A percentile compares a stretch with the other conserved stretches of the same genome.
Evolutionary conservation across 2,113 vertebrate genomes (phyloP).

Genomic region (Scopus umbretta): DNA sequence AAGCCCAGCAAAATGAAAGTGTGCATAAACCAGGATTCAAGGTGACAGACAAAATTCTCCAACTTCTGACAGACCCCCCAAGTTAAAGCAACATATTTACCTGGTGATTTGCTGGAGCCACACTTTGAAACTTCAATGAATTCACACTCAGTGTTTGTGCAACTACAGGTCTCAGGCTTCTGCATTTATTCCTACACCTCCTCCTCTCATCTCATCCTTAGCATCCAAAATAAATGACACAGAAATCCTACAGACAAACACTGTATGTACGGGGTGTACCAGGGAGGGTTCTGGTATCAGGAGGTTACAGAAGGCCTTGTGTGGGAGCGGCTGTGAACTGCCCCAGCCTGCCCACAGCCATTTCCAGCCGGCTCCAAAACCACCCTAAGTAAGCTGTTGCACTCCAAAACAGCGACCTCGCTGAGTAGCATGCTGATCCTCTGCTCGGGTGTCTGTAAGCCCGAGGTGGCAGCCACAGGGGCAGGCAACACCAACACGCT

Average conservation of each 20-base stretch:
- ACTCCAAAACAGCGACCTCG: neutral
- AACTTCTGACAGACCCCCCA: neutral
- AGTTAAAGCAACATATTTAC: neutral
- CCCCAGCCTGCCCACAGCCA: neutral
- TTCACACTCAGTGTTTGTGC: neutral
- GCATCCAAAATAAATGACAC: neutral
- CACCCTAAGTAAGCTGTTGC: rapidly evolving
- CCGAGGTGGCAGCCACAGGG: neutral
- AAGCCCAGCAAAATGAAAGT: neutral
- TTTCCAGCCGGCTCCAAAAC: neutral
- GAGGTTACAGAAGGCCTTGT: neutral
- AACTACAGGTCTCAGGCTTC: neutral
- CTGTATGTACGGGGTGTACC: no score
- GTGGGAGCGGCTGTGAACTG: neutral
- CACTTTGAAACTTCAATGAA: neutral
- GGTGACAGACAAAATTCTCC: neutral
- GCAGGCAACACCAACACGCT: rapidly evolving
- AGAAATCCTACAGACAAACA: neutral
- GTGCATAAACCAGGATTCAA: neutral
- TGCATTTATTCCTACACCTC: neutral
- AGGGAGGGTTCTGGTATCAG: neutral
- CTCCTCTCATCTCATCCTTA: neutral
- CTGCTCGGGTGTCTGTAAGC: neutral
- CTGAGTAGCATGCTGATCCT: neutral
- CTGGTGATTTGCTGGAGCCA: neutral